A percentile compares a stretch with the other conserved stretches of the same genome.
phyloP scores from a whole-genome alignment of 2,797 vertebrate species.

The Tympanoctomys barrerae region DNA sequence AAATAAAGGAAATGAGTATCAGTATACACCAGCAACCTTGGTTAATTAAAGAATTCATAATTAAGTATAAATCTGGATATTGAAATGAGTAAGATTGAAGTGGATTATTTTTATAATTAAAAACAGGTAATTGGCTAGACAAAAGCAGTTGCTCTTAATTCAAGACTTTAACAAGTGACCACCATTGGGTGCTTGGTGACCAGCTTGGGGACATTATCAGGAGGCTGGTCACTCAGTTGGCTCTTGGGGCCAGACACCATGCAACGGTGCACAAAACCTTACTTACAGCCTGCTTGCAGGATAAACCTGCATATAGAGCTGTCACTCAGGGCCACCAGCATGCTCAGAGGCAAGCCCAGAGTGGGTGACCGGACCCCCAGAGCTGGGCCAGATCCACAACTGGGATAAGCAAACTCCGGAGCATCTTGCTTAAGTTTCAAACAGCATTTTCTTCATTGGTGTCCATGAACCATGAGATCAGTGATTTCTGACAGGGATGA shows the following conservation, averaged over 20 bases:
- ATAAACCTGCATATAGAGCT: accelerated
- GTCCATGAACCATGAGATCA: not conserved
- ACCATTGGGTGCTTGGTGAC: not conserved
- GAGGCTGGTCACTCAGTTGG: not conserved
- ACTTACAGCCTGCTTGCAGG: not conserved
- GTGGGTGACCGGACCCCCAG: not conserved
- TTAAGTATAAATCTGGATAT: constrained; percentile 38
- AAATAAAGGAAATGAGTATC: constrained; percentile 26
- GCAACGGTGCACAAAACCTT: accelerated
- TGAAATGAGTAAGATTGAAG: constrained; percentile 8
- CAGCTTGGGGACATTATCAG: not conserved
- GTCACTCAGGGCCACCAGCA: no score
- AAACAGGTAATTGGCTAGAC: not conserved
- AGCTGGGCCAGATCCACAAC: not conserved
- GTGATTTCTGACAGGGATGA: not conserved
- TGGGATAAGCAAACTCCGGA: not conserved
- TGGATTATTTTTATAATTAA: constrained; percentile 24
- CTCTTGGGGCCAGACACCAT: accelerated
- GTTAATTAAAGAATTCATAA: constrained; percentile 47
- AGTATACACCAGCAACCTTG: not conserved
- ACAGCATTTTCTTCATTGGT: not conserved
- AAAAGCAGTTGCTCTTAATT: constrained; percentile 1
- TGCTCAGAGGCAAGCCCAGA: not conserved
- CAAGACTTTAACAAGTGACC: not conserved
- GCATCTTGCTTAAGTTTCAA: not conserved